phyloP scores from a whole-genome alignment of 2,888 invertebrate genomes.

The Zele albiditarsus region DNA sequence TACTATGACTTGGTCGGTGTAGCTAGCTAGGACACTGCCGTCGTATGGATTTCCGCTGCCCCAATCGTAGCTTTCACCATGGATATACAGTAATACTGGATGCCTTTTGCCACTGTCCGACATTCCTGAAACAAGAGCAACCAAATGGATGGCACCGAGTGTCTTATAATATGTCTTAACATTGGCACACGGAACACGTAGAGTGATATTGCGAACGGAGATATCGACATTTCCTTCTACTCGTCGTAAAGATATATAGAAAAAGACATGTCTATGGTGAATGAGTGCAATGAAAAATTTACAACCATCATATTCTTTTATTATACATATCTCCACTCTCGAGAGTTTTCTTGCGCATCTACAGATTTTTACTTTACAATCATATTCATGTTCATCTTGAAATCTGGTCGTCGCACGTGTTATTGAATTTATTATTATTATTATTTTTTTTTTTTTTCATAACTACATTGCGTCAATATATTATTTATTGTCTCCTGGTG shows the following conservation, averaged over 20 bases:
- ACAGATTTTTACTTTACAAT: conserved; percentile 8
- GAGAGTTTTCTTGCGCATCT: neutral
- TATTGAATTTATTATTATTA: neutral
- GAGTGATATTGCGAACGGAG: conserved; percentile 28
- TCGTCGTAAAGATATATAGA: conserved; percentile 33
- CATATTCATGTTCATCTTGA: neutral
- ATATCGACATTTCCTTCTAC: conserved; percentile 36
- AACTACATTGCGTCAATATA: neutral
- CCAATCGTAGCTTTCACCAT: conserved; percentile 87
- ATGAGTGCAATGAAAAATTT: conserved; percentile 33
- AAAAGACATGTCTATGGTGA: conserved; percentile 14
- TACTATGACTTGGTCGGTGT: conserved; percentile 93
- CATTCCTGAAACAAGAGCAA: conserved; percentile 59
- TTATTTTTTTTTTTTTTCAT: neutral
- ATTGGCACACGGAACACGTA: conserved; percentile 29
- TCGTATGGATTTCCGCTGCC: conserved; percentile 98
- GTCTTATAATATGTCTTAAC: conserved; percentile 1
- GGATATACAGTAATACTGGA: conserved; percentile 88
- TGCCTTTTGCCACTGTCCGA: conserved; percentile 71
- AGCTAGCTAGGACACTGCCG: conserved; percentile 94
- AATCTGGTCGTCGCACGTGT: neutral
- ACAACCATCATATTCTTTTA: neutral
- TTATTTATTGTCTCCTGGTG: neutral
- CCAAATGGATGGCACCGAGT: conserved; percentile 16
- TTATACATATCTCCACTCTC: neutral